Evolutionary conservation across 2,888 invertebrate genomes (phyloP).

Genomic region (Eupithecia inturbata): DNA sequence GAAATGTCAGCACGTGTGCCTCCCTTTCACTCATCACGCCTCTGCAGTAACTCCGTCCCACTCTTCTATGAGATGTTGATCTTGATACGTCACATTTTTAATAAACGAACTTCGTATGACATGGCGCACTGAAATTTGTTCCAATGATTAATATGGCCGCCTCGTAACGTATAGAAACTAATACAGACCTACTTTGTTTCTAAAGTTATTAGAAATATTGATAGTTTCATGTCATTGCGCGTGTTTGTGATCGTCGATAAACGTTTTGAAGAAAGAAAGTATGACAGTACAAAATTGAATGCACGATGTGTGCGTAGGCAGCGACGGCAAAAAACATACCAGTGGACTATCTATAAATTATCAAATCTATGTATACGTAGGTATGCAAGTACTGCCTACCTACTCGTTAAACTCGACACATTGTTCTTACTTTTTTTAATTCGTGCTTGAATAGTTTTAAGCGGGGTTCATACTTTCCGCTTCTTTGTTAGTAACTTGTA

Average conservation of each 20-base stretch:
- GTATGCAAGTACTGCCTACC: not conserved
- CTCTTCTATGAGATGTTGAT: slow-evolving; percentile 80
- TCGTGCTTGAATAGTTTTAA: slow-evolving; percentile 38
- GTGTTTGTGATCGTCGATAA: slow-evolving; percentile 81
- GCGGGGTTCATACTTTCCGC: slow-evolving; percentile 39
- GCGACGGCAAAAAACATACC: slow-evolving; percentile 63
- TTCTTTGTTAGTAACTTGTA: slow-evolving; percentile 49
- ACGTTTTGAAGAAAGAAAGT: slow-evolving; percentile 78
- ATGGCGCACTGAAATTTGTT: slow-evolving; percentile 83
- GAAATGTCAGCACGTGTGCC: slow-evolving; percentile 78
- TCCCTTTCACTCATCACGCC: slow-evolving; percentile 66
- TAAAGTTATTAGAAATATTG: slow-evolving; percentile 84
- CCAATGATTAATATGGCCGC: slow-evolving; percentile 83
- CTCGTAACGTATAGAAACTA: slow-evolving; percentile 74
- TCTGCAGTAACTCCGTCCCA: slow-evolving; percentile 62
- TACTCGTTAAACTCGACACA: slow-evolving; percentile 39
- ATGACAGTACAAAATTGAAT: slow-evolving; percentile 74
- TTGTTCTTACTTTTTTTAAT: slow-evolving; percentile 43
- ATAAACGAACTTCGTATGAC: slow-evolving; percentile 83
- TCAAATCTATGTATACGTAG: slow-evolving; percentile 50
- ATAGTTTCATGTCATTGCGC: slow-evolving; percentile 82
- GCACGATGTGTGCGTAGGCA: slow-evolving; percentile 67
- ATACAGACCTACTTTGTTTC: slow-evolving; percentile 73
- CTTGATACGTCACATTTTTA: slow-evolving; percentile 85
- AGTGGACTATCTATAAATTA: slow-evolving; percentile 58